Evolutionary conservation across 1,140 invertebrate species (phyloP), one percentile per base, ranked within the genome.

Genomic region (Bombus pyrosoma): DNA sequence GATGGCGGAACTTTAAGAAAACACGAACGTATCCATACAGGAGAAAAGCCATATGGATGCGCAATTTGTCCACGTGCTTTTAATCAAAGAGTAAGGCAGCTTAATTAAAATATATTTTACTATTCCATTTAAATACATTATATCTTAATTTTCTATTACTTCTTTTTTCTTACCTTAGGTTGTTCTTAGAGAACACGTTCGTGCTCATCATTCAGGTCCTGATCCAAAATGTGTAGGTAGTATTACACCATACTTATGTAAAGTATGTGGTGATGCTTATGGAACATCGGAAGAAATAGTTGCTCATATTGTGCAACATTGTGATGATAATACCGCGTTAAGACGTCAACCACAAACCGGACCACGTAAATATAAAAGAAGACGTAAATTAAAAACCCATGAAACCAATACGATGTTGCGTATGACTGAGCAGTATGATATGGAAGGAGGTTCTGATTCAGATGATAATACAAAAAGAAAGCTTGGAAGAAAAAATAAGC

Each of bases 11-110:
- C 99, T 75, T 95, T 99, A 66, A 97, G 99, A 22, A 98, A 99
- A 92, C 99, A 99, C 94, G 99, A 99, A 93, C 97, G 99, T 84
- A 99, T 99, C 68, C 99, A 99, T 92, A 99, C 98, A 1, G 98
- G 98, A 22, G 98, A 98, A 92, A 99, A 99, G 95, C 98, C 99
- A 28, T 99, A 99, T 94, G 97, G 97, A 57, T 99, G 99, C 93
- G 97, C 98, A n/a, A 97, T 99, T 68, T 99, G 99, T 94, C 97
- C 97, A 22, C 96, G 97, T 74, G 97, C 97, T 41, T 98, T 98
- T 91, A 98, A 98, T 95, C 97, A 98, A 93, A 96, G 97, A 91
- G 96, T 96, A 88, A 93, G 93, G 59, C 34, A 13, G 18, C 68
- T 77, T 57, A 28, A 28, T 79, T 71, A 28, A n/a, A 59, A 5